A percentile compares a stretch with the other conserved stretches of the same genome.
Evolutionary conservation across 2,888 invertebrate species (phyloP).

Genomic region (Andrena praecox): DNA sequence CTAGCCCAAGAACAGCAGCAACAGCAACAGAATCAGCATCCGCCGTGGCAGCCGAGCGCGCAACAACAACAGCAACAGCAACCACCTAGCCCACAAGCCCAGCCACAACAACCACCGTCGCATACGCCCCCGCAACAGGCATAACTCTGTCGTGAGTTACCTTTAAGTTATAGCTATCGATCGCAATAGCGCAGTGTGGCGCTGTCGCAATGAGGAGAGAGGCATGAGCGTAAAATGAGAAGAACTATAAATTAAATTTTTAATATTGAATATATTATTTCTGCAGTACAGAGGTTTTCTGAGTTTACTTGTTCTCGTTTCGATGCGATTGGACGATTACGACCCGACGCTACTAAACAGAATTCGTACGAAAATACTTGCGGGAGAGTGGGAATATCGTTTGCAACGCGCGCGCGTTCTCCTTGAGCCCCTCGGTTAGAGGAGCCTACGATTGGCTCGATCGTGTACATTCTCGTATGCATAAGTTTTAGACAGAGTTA

Average conservation of each 20-base stretch:
- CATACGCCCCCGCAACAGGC: constrained; percentile 83
- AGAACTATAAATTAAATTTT: constrained; percentile 25
- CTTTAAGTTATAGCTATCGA: constrained; percentile 34
- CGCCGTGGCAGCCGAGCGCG: constrained; percentile 67
- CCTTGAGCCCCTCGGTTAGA: not conserved
- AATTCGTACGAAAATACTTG: not conserved
- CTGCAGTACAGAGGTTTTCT: constrained; percentile 22
- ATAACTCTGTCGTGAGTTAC: constrained; percentile 72
- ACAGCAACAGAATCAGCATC: constrained; percentile 77
- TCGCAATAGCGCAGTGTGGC: not conserved
- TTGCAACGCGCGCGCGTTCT: not conserved
- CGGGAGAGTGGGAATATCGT: not conserved
- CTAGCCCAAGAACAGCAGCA: constrained; percentile 89
- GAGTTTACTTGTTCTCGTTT: not conserved
- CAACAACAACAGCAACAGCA: constrained; percentile 71
- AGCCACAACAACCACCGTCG: constrained; percentile 76
- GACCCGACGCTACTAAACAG: not conserved
- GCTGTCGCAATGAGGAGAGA: not conserved
- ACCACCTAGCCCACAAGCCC: constrained; percentile 73
- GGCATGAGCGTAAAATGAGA: constrained; percentile 8
- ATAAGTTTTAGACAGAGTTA: constrained; percentile 4
- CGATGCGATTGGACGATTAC: not conserved
- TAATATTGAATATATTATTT: constrained; percentile 39
- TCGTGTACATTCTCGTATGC: not conserved
- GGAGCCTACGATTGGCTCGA: constrained; percentile 5